Evolutionary conservation across 2,797 vertebrate species (phyloP).

Genomic region (Chaetophractus vellerosus): DNA sequence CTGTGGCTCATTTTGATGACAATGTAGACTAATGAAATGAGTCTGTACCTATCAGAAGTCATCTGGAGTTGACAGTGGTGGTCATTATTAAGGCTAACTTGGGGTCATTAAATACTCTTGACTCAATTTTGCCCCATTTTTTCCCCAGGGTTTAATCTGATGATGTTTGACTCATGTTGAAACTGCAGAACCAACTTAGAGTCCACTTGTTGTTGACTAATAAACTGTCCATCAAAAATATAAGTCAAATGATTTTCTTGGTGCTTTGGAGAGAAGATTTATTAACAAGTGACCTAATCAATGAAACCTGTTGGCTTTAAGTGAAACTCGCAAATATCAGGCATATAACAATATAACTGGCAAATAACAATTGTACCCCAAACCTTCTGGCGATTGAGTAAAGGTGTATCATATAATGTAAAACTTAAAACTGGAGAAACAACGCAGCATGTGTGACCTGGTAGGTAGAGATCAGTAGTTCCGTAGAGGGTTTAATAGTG

Average conservation of each 20-base stretch:
- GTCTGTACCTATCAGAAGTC: neutral
- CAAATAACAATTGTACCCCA: neutral
- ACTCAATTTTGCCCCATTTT: neutral
- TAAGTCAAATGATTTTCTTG: neutral
- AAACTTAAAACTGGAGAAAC: neutral
- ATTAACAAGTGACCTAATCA: neutral
- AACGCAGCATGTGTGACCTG: neutral
- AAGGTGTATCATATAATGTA: neutral
- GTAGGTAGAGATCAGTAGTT: neutral
- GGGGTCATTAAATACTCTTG: constrained; percentile 13
- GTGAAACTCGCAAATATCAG: no score
- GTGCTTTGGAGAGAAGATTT: neutral
- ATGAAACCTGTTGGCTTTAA: neutral
- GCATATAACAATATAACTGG: neutral
- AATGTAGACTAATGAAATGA: neutral
- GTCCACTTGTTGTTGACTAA: neutral
- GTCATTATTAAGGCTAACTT: neutral
- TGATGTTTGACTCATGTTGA: neutral
- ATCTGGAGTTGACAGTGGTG: neutral
- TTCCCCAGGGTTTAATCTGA: neutral
- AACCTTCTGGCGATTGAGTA: neutral
- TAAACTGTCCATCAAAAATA: neutral
- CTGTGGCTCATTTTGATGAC: neutral
- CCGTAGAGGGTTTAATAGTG: neutral
- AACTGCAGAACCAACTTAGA: neutral